Base-by-base conservation (phyloP, 2,797 vertebrate genomes). In the Antrozous pallidus region DNA sequence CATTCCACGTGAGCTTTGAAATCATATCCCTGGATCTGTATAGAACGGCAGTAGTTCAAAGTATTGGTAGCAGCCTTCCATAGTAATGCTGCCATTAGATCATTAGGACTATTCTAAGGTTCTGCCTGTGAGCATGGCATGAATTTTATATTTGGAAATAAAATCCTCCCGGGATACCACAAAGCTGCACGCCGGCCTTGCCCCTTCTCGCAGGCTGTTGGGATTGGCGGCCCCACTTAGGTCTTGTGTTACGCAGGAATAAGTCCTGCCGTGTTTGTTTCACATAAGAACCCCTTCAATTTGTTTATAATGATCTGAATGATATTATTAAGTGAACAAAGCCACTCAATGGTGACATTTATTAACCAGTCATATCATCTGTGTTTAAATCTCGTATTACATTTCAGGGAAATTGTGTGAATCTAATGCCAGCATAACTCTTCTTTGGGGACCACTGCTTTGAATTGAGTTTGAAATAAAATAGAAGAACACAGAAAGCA, bases 61-160 rank as follows among this genome's bases (percentile, higher is more conserved):
- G 63, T 96, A 97, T 94, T 94, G 93, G 95, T 97, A 95, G 58
- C 93, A 95, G 81, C 88, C 78, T 96, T 96, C 97, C 88, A 94
- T 96, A 93, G 93, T 22, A 28, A 96, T 88, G 61, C 18, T 93
- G 83, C 65, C 94, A 97, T 89, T 94, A 97, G 93, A 97, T 92
- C 90, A 96, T 97, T 96, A 96, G 79, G 16, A 24, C 84, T 96
- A 82, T 96, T 98, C 97, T 97, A 97, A 96, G 84, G 92, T 80
- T 96, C 92, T 97, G 96, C 86, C 79, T 97, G 93, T 91, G 93
- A 97, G 61, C 93, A 93, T 78, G 93, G 70, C 92, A 91, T 97
- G 81, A 24, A 97, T 96, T 97, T 97, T 98, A 97, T 98, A 98
- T 98, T 98, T 98, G 97, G 98, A 97, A 98, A 97, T 95, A 97